A percentile compares a stretch with the other conserved stretches of the same genome.
phyloP scores from a whole-genome alignment of 2,797 vertebrate genomes.

The Rhabdophis nuchalis region DNA sequence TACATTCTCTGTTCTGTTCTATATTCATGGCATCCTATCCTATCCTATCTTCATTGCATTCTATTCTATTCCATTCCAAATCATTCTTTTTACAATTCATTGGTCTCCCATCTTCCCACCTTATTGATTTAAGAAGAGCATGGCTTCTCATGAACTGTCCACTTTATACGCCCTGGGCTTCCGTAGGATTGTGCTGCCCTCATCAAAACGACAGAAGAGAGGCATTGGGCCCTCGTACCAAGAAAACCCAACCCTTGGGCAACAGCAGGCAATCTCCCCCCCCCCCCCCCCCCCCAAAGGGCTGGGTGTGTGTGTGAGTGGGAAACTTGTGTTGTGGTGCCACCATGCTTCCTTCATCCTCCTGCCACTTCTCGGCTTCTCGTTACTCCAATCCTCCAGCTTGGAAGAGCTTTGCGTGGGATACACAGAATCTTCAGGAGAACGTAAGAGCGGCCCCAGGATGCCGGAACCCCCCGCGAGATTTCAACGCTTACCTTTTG shows the following conservation, averaged over 20 bases:
- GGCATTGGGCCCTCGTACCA: accelerated
- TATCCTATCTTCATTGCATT: no score
- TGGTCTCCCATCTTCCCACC: no score
- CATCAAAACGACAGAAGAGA: neutral
- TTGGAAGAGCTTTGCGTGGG: neutral
- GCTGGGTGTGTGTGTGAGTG: no score
- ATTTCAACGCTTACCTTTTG: slow-evolving; percentile 74
- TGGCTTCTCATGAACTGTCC: neutral
- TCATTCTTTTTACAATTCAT: no score
- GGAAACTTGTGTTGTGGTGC: neutral
- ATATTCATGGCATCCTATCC: no score
- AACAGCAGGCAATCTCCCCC: neutral
- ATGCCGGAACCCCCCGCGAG: no score
- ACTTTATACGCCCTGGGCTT: accelerated
- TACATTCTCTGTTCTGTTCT: no score
- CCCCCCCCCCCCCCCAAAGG: no score
- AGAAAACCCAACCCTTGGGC: neutral
- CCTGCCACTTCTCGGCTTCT: no score
- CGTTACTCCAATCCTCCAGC: no score
- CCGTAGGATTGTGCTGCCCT: neutral
- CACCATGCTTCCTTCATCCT: neutral
- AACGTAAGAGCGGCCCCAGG: neutral
- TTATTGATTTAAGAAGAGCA: neutral
- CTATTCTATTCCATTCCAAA: no score
- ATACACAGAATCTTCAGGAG: neutral